Conservation (phyloP, 2,797 vertebrate genomes). For the Chloroceryle amazona region DNA sequence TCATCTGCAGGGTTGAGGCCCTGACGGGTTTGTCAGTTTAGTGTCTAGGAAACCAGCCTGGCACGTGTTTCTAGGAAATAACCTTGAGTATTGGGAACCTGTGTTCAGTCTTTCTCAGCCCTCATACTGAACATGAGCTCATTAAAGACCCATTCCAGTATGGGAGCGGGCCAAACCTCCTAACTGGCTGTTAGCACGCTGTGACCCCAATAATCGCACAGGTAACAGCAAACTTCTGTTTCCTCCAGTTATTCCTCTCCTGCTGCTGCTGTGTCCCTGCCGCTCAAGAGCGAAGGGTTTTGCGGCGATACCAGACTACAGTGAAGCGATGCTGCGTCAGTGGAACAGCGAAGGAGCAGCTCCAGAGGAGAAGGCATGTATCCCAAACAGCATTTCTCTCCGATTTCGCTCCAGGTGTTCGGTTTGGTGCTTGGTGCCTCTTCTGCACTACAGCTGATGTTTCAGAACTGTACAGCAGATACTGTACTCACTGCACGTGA, state of each 20-base stretch:
- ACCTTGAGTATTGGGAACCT: neutral
- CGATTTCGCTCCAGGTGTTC: neutral
- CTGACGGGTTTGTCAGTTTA: neutral
- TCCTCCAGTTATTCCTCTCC: conserved; percentile 87
- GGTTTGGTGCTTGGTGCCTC: neutral
- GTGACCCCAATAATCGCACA: neutral
- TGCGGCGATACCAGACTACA: conserved; percentile 83
- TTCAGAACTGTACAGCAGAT: neutral
- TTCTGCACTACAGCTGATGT: neutral
- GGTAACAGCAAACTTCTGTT: neutral
- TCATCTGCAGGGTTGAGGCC: neutral
- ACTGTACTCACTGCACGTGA: neutral
- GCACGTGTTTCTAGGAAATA: neutral
- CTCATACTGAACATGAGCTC: neutral
- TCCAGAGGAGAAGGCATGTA: conserved; percentile 88
- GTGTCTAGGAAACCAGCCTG: neutral
- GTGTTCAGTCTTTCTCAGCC: neutral
- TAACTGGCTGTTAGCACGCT: neutral
- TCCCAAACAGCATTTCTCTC: neutral
- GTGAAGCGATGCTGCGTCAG: conserved; percentile 86
- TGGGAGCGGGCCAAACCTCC: neutral
- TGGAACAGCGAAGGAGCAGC: conserved; percentile 92
- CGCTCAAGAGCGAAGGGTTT: conserved; percentile 81
- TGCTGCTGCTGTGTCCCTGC: conserved; percentile 88
- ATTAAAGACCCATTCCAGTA: neutral